Evolutionary conservation across 2,113 vertebrate genomes (phyloP).

Genomic region (Amphiprion percula): DNA sequence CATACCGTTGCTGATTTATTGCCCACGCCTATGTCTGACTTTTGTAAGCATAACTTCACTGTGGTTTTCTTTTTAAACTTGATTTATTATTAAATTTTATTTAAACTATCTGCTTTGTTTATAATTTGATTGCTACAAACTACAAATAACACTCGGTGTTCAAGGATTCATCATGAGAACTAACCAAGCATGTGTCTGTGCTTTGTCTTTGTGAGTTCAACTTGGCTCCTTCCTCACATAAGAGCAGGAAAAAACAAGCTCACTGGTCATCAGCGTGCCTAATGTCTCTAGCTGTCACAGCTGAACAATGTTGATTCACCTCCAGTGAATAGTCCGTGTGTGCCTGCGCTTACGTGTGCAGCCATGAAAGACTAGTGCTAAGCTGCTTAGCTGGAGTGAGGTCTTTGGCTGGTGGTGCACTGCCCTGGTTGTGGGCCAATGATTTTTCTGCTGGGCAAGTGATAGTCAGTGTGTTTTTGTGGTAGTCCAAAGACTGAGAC

Average conservation of each 20-base stretch:
- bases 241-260: constrained; percentile 27
- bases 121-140: background rate
- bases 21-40: no score
- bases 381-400: constrained; percentile 72
- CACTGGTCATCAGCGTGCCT: constrained; percentile 12
- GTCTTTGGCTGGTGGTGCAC: constrained; percentile 60
- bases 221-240: constrained; percentile 11
- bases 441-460: constrained; percentile 40
- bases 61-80: background rate
- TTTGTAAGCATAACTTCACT: no score
- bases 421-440: constrained; percentile 58
- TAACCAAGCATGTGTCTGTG: background rate
- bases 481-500: constrained; percentile 30
- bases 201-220: constrained; percentile 26
- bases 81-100: background rate
- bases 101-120: background rate
- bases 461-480: constrained; percentile 52
- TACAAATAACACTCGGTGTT: background rate
- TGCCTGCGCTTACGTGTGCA: constrained; percentile 35
- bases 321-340: constrained; percentile 53
- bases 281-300: constrained; percentile 43
- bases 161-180: background rate
- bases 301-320: constrained; percentile 62
- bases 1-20: no score
- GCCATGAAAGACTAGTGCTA: constrained; percentile 62